A percentile compares a stretch with the other conserved stretches of the same genome.
phyloP scores from a whole-genome alignment of 2,888 invertebrate species.

The Chloromyia formosa region DNA sequence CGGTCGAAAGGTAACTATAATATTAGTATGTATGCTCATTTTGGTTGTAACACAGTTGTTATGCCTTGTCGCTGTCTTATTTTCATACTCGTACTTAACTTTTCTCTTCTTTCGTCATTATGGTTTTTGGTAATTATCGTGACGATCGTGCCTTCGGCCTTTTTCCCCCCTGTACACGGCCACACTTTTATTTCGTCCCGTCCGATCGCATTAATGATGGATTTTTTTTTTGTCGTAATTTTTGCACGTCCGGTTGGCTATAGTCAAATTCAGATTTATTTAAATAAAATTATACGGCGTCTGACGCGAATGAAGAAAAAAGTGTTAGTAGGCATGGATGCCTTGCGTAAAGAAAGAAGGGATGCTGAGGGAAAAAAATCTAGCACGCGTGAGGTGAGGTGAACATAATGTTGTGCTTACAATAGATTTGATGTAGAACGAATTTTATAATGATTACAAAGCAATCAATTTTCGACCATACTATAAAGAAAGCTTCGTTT shows the following conservation, averaged over 20 bases:
- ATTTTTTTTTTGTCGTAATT: slow-evolving; percentile 15
- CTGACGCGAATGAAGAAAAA: neutral
- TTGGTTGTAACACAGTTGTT: too few relatives aligned
- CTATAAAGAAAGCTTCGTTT: neutral
- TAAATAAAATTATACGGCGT: neutral
- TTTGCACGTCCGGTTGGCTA: slow-evolving; percentile 26
- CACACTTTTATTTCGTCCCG: too few relatives aligned
- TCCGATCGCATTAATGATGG: slow-evolving; percentile 18
- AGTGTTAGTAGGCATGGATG: neutral
- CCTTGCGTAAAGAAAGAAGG: neutral
- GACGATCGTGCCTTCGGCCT: neutral
- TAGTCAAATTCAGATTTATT: slow-evolving; percentile 19
- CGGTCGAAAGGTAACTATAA: neutral
- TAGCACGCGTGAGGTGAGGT: neutral
- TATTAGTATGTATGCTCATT: too few relatives aligned
- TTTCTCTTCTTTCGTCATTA: neutral
- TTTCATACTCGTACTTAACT: neutral
- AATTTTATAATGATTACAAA: slow-evolving; percentile 8
- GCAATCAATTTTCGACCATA: neutral
- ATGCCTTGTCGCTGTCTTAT: neutral
- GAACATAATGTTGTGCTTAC: slow-evolving; percentile 1
- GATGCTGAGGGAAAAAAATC: neutral
- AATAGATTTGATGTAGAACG: slow-evolving; percentile 29
- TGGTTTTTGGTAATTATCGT: neutral
- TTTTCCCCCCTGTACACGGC: too few relatives aligned